phyloP scores from a whole-genome alignment of 2,113 vertebrate species.

The Garra rufa region DNA sequence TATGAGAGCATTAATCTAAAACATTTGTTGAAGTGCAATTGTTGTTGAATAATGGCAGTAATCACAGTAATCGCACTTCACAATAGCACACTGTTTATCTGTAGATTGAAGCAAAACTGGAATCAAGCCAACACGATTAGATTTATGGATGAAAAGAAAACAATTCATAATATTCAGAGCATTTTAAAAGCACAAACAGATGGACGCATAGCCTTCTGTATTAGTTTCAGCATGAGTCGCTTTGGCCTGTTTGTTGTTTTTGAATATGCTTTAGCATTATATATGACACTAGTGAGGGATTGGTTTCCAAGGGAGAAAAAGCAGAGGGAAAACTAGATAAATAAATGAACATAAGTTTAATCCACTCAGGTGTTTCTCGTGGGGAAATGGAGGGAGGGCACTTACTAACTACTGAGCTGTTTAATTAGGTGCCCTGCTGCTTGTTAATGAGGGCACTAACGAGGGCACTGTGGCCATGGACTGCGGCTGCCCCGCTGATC shows the following conservation, averaged over 20 bases:
- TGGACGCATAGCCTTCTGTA: not conserved
- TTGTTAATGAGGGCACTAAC: conserved; percentile 73
- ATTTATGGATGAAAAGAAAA: conserved; percentile 6
- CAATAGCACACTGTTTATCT: conserved; percentile 10
- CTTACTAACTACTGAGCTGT: conserved; percentile 63
- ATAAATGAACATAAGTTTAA: conserved; percentile 17
- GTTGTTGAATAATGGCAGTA: conserved; percentile 5
- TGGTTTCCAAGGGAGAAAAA: not conserved
- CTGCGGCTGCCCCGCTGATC: conserved; percentile 61
- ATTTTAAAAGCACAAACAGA: not conserved
- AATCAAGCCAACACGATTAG: conserved; percentile 9
- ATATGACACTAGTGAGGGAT: not conserved
- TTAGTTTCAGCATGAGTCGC: not conserved
- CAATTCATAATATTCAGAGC: not conserved
- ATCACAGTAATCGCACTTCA: conserved; percentile 6
- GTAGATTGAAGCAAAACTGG: not conserved
- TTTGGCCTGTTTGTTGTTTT: not conserved
- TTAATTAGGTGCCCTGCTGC: conserved; percentile 71
- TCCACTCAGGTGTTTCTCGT: conserved; percentile 61
- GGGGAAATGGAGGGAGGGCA: conserved; percentile 58
- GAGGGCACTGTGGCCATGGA: conserved; percentile 44
- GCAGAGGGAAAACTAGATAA: not conserved
- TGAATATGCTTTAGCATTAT: not conserved
- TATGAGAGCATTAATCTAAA: conserved; percentile 16
- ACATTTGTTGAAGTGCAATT: not conserved